Evolutionary conservation across 2,797 vertebrate species (phyloP).

Genomic region (Gallinago nigripennis): DNA sequence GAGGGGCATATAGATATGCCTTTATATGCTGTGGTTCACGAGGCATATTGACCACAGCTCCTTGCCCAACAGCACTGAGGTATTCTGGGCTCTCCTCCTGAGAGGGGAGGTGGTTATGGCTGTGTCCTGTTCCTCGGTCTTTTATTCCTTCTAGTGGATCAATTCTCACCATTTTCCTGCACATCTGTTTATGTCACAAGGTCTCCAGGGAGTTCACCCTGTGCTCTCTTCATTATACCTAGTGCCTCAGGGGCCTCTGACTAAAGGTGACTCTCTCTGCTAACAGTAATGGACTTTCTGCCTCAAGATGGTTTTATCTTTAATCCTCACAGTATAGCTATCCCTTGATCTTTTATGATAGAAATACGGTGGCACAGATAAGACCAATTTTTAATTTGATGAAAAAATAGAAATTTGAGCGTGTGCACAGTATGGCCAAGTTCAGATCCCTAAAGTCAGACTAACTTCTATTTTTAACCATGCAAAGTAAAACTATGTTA

Average conservation of each 20-base stretch:
- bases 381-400: background rate
- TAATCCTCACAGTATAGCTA: background rate
- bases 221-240: background rate
- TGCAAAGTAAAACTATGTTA: background rate
- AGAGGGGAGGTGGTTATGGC: background rate
- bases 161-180: background rate
- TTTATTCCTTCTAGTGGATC: background rate
- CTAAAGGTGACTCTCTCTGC: background rate
- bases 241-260: background rate
- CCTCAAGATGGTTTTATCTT: background rate
- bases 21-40: background rate
- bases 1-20: rapidly evolving
- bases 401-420: background rate
- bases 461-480: conserved; percentile 23
- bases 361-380: background rate
- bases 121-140: rapidly evolving
- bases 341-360: background rate
- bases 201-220: background rate
- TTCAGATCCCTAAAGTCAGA: conserved; percentile 17
- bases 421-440: background rate
- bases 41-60: background rate
- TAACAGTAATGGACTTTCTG: background rate
- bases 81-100: background rate
- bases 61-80: background rate
- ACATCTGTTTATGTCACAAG: background rate